Evolutionary conservation across 2,797 vertebrate species (phyloP), one percentile per base, ranked within the genome.

Genomic region (Phrynocephalus vlangalii): DNA sequence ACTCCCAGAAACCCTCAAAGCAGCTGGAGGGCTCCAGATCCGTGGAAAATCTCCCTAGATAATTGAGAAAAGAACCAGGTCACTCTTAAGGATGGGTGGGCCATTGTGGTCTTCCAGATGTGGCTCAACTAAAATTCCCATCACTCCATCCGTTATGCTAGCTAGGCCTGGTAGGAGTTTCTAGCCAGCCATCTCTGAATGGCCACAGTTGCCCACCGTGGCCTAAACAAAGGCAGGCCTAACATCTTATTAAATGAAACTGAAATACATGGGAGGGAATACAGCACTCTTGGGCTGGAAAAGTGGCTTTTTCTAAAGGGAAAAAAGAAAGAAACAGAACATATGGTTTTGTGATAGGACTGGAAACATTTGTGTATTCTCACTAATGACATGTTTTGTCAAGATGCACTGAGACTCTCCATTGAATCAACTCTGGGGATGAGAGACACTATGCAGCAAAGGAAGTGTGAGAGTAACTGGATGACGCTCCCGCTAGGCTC

Each of bases 261-360:
- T 70, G 86, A 78, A 94, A 92, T 92, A 95, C 93, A 93, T 93
- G 63, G 82, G 86, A 63, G 60, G 88, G 94, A 72, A 90, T 1
- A 0, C 1, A 90, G 90, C 66, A 90, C 87, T 89, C 86, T 89
- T 79, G 73, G 91, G 85, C 87, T 90, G 38, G 24, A 30, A 73
- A 79, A 73, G 44, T 48, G 9, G 8, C 44, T 84, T 33, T 20
- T 48, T 50, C 15, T 33, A 26, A 33, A 72, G 68, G 5, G 1
- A 16, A 1, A 24, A 22, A 22, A 72, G 73, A 22, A 24, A 22
- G 24, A 72, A 79, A 22, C 4, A 33, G 81, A 91, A 81, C 90
- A 90, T 89, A 89, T 82, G 93, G 88, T 89, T 95, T 95, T 85
- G 87, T 92, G 94, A 93, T 84, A 94, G 92, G 94, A 94, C 84